Evolutionary conservation across 2,888 invertebrate genomes (phyloP).

Genomic region (Alloplasta piceator): DNA sequence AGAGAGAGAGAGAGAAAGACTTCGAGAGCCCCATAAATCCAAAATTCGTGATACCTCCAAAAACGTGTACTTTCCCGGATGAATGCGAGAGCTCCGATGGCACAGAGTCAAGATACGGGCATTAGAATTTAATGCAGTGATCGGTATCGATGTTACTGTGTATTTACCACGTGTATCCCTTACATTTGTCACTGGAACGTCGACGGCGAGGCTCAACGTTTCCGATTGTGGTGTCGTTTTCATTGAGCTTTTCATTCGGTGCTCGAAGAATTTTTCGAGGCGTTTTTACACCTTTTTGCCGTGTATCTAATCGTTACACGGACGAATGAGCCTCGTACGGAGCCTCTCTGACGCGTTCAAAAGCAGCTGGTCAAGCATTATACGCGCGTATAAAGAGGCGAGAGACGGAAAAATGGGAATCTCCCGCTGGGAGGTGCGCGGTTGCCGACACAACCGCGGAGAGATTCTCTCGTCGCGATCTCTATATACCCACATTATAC

Average conservation of each 20-base stretch:
- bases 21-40: conserved; percentile 37
- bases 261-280: conserved; percentile 20
- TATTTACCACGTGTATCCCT: background rate
- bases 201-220: background rate
- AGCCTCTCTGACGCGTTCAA: conserved; percentile 23
- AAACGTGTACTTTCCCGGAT: background rate
- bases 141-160: background rate
- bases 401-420: conserved; percentile 61
- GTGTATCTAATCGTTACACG: conserved; percentile 65
- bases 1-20: no score
- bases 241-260: no score
- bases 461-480: conserved; percentile 52
- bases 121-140: conserved; percentile 32
- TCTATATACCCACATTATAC: background rate
- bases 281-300: conserved; percentile 56
- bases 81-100: no score
- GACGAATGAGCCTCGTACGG: conserved; percentile 13
- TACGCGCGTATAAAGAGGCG: conserved; percentile 34
- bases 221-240: background rate
- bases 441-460: conserved; percentile 69
- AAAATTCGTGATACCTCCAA: conserved; percentile 17
- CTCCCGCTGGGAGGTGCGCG: conserved; percentile 73
- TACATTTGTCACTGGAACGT: background rate
- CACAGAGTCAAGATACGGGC: background rate
- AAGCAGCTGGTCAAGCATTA: conserved; percentile 78